A percentile compares a stretch with the other conserved stretches of the same genome.
These are phyloP conservation scores for Agrochola litura DNA, from an alignment of 2,888 invertebrate species.

Conservation along the genomic window DNA sequence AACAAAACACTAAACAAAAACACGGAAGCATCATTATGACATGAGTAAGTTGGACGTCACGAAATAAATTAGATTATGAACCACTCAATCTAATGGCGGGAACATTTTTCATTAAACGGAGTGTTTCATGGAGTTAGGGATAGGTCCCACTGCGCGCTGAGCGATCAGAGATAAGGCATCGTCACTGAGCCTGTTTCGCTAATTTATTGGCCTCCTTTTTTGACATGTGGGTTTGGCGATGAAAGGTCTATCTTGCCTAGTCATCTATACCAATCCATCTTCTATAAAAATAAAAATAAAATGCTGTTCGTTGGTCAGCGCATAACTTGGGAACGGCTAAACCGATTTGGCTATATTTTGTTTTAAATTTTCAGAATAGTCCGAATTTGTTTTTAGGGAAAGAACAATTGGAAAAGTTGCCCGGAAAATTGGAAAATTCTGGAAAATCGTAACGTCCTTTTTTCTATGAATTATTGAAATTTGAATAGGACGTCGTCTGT, in stretches of 20 bases:
- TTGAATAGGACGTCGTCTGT: too few species aligned
- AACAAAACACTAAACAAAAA: constrained; percentile 14
- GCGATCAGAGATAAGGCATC: constrained; percentile 50
- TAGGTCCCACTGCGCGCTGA: constrained; percentile 55
- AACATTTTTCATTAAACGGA: constrained; percentile 72
- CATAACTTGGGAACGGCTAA: too few species aligned
- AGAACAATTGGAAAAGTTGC: too few species aligned
- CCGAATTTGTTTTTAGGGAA: too few species aligned
- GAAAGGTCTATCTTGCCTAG: background rate
- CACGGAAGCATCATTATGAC: constrained; percentile 14
- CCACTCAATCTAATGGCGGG: constrained; percentile 68
- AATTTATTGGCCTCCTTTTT: constrained; percentile 42
- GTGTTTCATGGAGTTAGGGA: constrained; percentile 56
- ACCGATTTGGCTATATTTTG: too few species aligned
- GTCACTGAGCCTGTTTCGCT: constrained; percentile 38
- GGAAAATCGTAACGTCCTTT: too few species aligned
- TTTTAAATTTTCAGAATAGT: too few species aligned
- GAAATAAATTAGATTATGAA: constrained; percentile 68
- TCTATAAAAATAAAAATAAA: too few species aligned
- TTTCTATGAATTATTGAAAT: too few species aligned
- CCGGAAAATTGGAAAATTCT: too few species aligned
- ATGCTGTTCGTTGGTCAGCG: too few species aligned
- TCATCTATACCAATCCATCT: background rate
- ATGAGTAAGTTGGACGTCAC: constrained; percentile 22
- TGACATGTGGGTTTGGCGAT: constrained; percentile 39